These are phyloP conservation scores for Crotalus tigris DNA, from an alignment of 2,113 vertebrate species.

Conservation along the genomic window DNA sequence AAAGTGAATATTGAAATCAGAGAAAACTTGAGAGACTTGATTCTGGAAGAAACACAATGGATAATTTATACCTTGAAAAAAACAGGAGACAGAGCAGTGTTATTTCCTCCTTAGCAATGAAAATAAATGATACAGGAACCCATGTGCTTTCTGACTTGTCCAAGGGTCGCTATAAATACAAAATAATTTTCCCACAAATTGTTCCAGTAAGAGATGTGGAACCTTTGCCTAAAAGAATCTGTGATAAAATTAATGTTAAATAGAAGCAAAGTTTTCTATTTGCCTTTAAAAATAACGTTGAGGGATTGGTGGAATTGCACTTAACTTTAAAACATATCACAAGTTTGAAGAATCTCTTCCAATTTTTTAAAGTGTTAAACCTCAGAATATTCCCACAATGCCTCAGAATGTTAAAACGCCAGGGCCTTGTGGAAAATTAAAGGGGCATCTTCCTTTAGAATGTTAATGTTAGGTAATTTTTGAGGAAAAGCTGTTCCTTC, in stretches of 20 bases:
- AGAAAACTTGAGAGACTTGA: background rate
- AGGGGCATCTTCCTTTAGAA: background rate
- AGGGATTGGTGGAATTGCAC: background rate
- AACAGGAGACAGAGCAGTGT: background rate
- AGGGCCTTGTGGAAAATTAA: background rate
- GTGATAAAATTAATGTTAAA: background rate
- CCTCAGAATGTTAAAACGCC: background rate
- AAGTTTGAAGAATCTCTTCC: background rate
- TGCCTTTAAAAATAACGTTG: background rate
- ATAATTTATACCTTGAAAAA: slow-evolving; percentile 19
- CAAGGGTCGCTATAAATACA: no score
- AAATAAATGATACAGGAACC: background rate
- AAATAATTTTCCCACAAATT: background rate
- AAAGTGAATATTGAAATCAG: background rate
- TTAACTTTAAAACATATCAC: background rate
- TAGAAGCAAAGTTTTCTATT: background rate
- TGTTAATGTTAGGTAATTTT: background rate
- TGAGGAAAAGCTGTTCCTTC: background rate
- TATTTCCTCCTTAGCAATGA: no score
- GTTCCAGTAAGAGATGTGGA: background rate
- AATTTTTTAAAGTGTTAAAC: background rate
- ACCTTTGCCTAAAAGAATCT: background rate
- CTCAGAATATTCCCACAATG: background rate
- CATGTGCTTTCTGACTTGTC: background rate
- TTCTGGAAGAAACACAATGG: background rate